Percentiles rank a stretch among this genome's conserved stretches.
phyloP scores from a whole-genome alignment of 2,797 vertebrate genomes.

The Lophius americanus region DNA sequence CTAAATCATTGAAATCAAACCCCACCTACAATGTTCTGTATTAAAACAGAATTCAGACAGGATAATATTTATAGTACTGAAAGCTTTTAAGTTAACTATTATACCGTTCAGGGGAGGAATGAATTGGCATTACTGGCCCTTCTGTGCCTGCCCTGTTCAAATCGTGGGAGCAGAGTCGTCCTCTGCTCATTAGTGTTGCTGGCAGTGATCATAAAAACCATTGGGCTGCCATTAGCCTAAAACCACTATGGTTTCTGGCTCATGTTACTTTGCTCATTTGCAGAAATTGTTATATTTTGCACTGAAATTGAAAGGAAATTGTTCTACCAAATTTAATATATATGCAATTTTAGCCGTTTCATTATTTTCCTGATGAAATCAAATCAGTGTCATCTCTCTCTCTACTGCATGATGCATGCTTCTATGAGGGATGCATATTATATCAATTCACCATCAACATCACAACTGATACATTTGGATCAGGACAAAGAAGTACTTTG shows the following conservation, averaged over 20 bases:
- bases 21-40: no score
- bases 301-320: no score
- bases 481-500: no score
- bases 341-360: no score
- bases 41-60: neutral
- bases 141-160: neutral
- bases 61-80: neutral
- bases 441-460: no score
- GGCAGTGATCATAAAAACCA: slow-evolving; percentile 18
- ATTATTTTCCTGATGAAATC: no score
- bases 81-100: neutral
- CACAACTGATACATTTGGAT: no score
- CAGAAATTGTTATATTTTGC: no score
- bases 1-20: neutral
- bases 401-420: no score
- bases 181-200: slow-evolving; percentile 27
- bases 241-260: slow-evolving; percentile 14
- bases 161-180: slow-evolving; percentile 7
- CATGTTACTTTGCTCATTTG: neutral
- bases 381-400: no score
- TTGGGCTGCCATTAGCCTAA: slow-evolving; percentile 10
- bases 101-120: neutral
- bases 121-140: neutral
- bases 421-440: no score
- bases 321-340: no score